Evolutionary conservation across 2,888 invertebrate species (phyloP), one percentile per base, ranked within the genome.

Genomic region (Trissoscelio sp.): DNA sequence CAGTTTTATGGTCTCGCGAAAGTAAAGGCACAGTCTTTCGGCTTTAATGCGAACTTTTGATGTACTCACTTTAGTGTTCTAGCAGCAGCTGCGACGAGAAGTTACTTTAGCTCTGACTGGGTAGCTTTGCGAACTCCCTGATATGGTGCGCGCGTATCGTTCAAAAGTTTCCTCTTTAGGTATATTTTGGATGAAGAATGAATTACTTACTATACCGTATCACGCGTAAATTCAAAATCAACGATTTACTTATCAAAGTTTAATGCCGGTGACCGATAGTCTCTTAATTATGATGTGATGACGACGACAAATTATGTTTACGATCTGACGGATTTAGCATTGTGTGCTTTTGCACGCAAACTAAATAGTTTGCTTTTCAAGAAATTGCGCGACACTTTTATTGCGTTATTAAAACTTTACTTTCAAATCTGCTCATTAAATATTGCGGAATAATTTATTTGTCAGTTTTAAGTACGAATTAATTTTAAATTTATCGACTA

Each of bases 31-130:
- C 81, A 79, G 81, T 85, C 84, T 87, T 84, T 85, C 84, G 84
- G 86, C 83, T 64, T 83, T 85, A 85, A 86, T 85, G 84, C 83
- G 80, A 88, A 88, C 86, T 88, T 88, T 88, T 87, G 86, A 88
- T 87, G 87, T 85, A 88, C 86, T 87, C 85, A 81, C 82, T 83
- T 69, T 83, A 80, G 80, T 62, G 74, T 78, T 80, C 81, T 51
- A 66, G 83, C 82, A 78, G 84, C 86, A 85, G 85, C 86, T 84
- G 85, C 82, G 82, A 78, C 81, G 83, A 82, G 83, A 84, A 85
- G 83, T 85, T 86, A 85, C 85, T 85, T 86, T 82, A 81, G 73
- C 84, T 82, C 80, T 73, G 77, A 78, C 81, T 70, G 78, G 78
- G 81, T 81, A 74, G 81, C 81, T 78, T 74, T 78, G 70, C 73